These are phyloP conservation scores for Pachyuromys duprasi DNA, from an alignment of 2,797 vertebrate genomes.

Conservation along the genomic window DNA sequence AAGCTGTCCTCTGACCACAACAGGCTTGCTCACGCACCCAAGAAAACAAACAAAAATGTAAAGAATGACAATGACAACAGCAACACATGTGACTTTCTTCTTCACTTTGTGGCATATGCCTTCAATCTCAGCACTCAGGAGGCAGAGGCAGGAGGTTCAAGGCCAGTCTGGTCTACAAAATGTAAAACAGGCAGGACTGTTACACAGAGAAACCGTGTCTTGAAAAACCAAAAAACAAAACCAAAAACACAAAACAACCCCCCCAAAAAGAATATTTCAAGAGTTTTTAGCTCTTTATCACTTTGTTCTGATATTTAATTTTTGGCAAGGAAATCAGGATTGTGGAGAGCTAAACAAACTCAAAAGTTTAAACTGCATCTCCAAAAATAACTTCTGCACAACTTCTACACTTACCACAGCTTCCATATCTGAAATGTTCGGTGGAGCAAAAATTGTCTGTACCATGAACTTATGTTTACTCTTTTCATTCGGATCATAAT, in stretches of 20 bases:
- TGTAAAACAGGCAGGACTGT: background rate
- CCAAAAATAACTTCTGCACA: constrained; percentile 50
- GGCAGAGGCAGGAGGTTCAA: background rate
- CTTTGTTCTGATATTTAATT: background rate
- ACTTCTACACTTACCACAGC: constrained; percentile 91
- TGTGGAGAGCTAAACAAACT: constrained; percentile 48
- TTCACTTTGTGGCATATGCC: no score
- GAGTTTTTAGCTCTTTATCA: constrained; percentile 31
- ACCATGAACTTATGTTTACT: constrained; percentile 99
- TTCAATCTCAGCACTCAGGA: background rate
- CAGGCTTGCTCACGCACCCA: background rate
- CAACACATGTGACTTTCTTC: background rate
- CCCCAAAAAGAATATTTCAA: background rate
- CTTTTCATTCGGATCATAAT: constrained; percentile 99
- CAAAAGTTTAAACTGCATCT: constrained; percentile 49
- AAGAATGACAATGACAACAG: no score
- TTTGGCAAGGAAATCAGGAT: constrained; percentile 4
- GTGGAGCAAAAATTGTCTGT: constrained; percentile 98
- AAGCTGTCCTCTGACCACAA: background rate
- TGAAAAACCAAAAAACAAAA: background rate
- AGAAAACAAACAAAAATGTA: background rate
- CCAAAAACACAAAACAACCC: background rate
- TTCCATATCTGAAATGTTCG: constrained; percentile 95
- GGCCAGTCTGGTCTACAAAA: background rate
- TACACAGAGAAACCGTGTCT: background rate